phyloP scores from a whole-genome alignment of 2,888 invertebrate species.

The Ectemnius cavifrons region DNA sequence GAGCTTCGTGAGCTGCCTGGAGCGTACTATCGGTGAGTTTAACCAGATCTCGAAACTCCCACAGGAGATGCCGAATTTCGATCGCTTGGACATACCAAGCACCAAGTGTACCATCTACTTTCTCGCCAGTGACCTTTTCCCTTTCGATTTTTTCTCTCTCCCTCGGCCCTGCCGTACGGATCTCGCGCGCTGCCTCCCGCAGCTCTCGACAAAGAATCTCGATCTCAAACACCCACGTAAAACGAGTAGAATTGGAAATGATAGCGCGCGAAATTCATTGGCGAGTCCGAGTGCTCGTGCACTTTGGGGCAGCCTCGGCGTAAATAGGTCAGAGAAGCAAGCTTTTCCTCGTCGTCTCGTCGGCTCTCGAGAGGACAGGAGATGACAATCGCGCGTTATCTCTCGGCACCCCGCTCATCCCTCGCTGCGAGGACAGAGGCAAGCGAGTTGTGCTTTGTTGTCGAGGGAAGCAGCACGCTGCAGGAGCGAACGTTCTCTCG shows the following conservation, averaged over 20 bases:
- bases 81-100: background rate
- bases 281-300: background rate
- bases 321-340: constrained; percentile 45
- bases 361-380: constrained; percentile 23
- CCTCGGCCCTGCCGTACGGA: background rate
- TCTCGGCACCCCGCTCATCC: background rate
- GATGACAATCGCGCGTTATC: constrained; percentile 43
- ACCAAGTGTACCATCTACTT: background rate
- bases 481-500: background rate
- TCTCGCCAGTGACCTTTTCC: constrained; percentile 32
- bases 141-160: constrained; percentile 13
- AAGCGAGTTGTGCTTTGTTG: constrained; percentile 27
- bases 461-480: background rate
- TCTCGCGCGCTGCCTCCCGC: no score
- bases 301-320: constrained; percentile 23
- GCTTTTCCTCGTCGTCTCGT: constrained; percentile 29
- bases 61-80: constrained; percentile 1
- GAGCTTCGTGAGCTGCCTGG: constrained; percentile 57
- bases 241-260: no score
- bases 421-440: no score
- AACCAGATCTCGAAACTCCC: constrained; percentile 1
- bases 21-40: constrained; percentile 63
- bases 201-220: no score
- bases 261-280: no score
- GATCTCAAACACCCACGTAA: no score